Percentiles rank a stretch among this genome's conserved stretches.
phyloP scores from a whole-genome alignment of 2,113 vertebrate genomes.

The Indri indri region DNA sequence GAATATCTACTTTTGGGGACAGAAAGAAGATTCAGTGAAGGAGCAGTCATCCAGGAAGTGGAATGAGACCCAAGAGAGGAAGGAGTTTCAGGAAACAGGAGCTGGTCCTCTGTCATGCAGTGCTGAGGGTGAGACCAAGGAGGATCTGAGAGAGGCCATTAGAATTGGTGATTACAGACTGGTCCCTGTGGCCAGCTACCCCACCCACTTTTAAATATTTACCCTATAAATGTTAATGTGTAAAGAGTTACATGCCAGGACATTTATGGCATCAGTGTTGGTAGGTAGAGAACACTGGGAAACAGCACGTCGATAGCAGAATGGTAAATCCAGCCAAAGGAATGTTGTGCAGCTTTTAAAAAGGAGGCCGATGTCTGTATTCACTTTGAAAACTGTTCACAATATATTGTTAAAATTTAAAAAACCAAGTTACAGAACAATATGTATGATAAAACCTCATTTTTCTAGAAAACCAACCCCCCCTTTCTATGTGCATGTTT shows the following conservation, averaged over 20 bases:
- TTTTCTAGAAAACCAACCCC: not conserved
- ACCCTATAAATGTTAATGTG: constrained; percentile 29
- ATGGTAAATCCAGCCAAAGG: not conserved
- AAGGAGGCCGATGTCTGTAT: not conserved
- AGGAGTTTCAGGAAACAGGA: not conserved
- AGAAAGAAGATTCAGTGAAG: constrained; percentile 4
- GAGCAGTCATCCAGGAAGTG: not conserved
- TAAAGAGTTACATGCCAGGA: not conserved
- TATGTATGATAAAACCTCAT: not conserved
- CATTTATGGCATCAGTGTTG: not conserved
- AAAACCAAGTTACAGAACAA: not conserved
- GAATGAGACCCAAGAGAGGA: not conserved
- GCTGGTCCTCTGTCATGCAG: not conserved
- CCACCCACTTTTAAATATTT: constrained; percentile 45
- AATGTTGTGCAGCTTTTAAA: not conserved
- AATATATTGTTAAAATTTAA: not conserved
- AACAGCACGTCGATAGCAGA: not conserved
- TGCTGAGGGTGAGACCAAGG: not conserved
- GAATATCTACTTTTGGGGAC: not conserved
- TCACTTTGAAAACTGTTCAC: constrained; percentile 25
- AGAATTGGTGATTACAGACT: not conserved
- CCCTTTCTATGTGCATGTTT: not conserved
- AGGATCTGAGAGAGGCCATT: not conserved
- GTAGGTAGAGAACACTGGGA: not conserved
- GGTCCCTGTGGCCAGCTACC: not conserved